Base-by-base conservation (phyloP, 1,140 invertebrate species). In the Drosophila arizonae region DNA sequence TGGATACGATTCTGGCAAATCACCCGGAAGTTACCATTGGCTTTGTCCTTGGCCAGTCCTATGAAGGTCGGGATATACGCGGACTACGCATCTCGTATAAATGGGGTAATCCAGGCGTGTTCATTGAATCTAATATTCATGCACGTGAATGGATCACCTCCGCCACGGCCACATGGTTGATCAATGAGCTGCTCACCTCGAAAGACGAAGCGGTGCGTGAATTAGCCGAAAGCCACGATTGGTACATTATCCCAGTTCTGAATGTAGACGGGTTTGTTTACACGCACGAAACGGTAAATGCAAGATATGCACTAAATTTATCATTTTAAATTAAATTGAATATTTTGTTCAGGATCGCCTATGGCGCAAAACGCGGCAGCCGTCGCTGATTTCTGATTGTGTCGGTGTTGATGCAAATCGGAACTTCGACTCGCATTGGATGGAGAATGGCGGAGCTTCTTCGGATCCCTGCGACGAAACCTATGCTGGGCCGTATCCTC, bases 221-320 rank as follows among this genome's bases (percentile, higher is more conserved):
- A 17, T 77, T 93, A 5, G 90, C 91, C 2, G 79, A 90, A 24
- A 93, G 74, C 57, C 93, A 92, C 64, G 93, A 95, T 70, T 95
- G 95, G 94, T 94, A 94, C 77, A 92, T 96, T 57, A 91, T 96
- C 58, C 95, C 95, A 0, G 92, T 95, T 1, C 79, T 94, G 0
- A 96, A 96, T 91, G 95, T 95, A n/a, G 95, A 96, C 91, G 96
- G 96, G 8, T 96, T 95, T 80, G 93, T 93, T 24, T 95, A 94
- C 68, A 93, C 93, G 2, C 93, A 94, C 54, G 91, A 85, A 66
- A 76, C 76, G 50, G 82, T 86, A 24, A 11, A 15, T 17, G 13
- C 3, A 11, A 21, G 9, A 15, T 0, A 9, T 28, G 1, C 13
- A 48, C 17, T 13, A 2, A 15, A 4, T 8, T 10, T 46, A 43